phyloP scores from a whole-genome alignment of 2,888 invertebrate genomes.

The Meloe dianella region DNA sequence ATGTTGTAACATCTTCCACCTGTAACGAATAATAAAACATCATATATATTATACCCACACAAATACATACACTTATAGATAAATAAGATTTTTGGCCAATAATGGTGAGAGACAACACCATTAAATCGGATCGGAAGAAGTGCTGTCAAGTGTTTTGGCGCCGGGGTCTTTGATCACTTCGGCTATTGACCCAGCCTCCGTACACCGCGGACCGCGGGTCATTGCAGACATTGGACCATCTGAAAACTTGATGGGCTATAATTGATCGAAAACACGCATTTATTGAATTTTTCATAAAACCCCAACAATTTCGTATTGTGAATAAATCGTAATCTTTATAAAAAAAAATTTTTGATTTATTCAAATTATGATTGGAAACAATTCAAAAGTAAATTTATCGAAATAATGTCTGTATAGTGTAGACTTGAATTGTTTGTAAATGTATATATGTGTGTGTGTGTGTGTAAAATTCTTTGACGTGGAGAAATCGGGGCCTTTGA shows the following conservation, averaged over 20 bases:
- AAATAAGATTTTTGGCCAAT: conserved; percentile 29
- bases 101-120: conserved; percentile 37
- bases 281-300: conserved; percentile 1
- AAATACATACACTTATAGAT: not conserved
- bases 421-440: conserved; percentile 18
- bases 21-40: not conserved
- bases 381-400: conserved; percentile 16
- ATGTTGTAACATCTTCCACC: conserved; percentile 4
- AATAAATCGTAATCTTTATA: conserved; percentile 8
- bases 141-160: conserved; percentile 51
- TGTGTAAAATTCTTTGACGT: conserved; percentile 32
- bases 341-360: too few relatives aligned
- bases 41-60: not conserved
- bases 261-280: conserved; percentile 15
- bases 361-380: too few relatives aligned
- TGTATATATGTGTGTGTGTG: conserved; percentile 17
- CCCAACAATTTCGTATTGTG: not conserved
- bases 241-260: conserved; percentile 40
- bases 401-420: conserved; percentile 12
- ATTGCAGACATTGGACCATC: conserved; percentile 45
- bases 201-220: conserved; percentile 36
- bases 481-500: conserved; percentile 28
- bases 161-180: conserved; percentile 52
- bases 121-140: conserved; percentile 43
- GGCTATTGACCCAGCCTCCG: conserved; percentile 48